Conservation (phyloP, 2,113 vertebrate genomes). For the Notarius quadriscutis region DNA sequence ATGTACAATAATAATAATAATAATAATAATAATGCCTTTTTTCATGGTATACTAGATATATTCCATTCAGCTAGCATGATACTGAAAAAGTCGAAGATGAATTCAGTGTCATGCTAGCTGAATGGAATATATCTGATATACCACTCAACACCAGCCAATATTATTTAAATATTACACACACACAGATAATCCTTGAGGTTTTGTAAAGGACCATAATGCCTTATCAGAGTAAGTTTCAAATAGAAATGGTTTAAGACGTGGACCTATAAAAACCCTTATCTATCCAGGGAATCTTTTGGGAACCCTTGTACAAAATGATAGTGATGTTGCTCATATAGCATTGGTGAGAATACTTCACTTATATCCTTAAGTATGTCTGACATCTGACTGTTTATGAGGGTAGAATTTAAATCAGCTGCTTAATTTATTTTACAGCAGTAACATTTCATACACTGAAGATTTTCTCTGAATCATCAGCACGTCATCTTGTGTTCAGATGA, state of each 20-base stretch:
- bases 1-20: too few relatives aligned
- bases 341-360: neutral
- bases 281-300: neutral
- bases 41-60: too few relatives aligned
- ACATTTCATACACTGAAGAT: neutral
- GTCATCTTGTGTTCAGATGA: neutral
- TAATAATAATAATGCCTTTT: too few relatives aligned
- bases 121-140: too few relatives aligned
- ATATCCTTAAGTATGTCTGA: neutral
- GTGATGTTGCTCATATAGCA: neutral
- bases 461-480: neutral
- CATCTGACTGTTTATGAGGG: too few relatives aligned
- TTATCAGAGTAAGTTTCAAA: neutral
- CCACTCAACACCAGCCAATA: too few relatives aligned
- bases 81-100: too few relatives aligned
- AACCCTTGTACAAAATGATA: neutral
- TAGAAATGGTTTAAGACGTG: neutral
- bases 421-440: neutral
- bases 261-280: neutral
- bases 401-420: neutral
- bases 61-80: too few relatives aligned
- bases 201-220: neutral
- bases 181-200: neutral
- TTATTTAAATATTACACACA: too few relatives aligned
- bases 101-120: too few relatives aligned